Evolutionary conservation across 2,797 vertebrate species (phyloP).

Genomic region (Malacoctenus gilli): DNA sequence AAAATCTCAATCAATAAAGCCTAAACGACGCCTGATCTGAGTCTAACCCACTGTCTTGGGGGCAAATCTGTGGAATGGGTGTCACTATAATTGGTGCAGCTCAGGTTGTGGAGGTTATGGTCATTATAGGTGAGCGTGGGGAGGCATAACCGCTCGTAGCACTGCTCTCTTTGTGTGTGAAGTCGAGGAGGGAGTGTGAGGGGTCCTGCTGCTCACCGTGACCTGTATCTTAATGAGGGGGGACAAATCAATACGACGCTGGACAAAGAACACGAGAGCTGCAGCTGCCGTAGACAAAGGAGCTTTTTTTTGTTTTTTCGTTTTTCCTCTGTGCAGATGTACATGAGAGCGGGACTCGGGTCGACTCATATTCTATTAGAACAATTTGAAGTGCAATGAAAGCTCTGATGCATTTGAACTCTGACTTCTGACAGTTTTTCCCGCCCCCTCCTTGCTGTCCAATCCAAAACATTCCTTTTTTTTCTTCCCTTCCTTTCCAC

Average conservation of each 20-base stretch:
- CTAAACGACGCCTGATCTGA: conserved; percentile 29
- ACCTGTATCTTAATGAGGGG: conserved; percentile 79
- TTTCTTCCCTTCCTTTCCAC: background rate
- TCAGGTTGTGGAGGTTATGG: conserved; percentile 56
- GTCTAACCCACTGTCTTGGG: conserved; percentile 41
- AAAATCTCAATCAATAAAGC: conserved; percentile 43
- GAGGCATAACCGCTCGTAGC: conserved; percentile 60
- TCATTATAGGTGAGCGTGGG: conserved; percentile 65
- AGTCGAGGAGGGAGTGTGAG: conserved; percentile 56
- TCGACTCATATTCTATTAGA: conserved; percentile 47
- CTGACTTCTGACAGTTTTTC: too few species aligned
- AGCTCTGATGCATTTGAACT: background rate
- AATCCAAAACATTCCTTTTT: background rate
- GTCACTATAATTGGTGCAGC: conserved; percentile 69
- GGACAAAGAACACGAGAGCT: conserved; percentile 55
- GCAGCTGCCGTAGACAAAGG: conserved; percentile 34
- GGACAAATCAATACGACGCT: conserved; percentile 72
- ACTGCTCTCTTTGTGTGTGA: conserved; percentile 64
- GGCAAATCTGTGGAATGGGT: conserved; percentile 48
- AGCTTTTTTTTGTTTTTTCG: conserved; percentile 16
- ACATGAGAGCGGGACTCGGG: conserved; percentile 19
- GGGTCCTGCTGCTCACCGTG: conserved; percentile 61
- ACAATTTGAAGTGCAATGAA: conserved; percentile 19
- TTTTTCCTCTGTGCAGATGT: conserved; percentile 31
- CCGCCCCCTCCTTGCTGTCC: too few species aligned